A percentile compares a stretch with the other conserved stretches of the same genome.
These are phyloP conservation scores for Caenorhabditis briggsae DNA, from an alignment of 1,140 invertebrate genomes.

Conservation along the genomic window DNA sequence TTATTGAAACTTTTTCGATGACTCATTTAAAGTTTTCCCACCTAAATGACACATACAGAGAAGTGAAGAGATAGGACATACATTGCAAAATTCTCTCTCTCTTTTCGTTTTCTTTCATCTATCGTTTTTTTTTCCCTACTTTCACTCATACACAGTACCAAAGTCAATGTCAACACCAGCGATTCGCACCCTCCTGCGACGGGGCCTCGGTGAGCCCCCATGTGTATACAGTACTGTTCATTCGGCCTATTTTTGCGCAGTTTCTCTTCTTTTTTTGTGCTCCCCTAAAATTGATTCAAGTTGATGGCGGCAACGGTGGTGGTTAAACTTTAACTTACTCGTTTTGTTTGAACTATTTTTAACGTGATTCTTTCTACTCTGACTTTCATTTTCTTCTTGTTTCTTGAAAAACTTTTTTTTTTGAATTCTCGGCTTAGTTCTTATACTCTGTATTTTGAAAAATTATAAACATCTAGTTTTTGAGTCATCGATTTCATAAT, in stretches of 20 bases:
- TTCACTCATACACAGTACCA: constrained; percentile 47
- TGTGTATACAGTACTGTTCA: constrained; percentile 54
- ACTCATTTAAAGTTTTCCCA: constrained; percentile 48
- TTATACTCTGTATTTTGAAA: neutral
- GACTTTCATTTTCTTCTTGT: neutral
- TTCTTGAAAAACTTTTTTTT: neutral
- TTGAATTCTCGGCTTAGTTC: neutral
- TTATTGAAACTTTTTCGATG: constrained; percentile 22
- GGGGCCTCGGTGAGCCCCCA: neutral
- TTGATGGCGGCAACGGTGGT: constrained; percentile 33
- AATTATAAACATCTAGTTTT: neutral
- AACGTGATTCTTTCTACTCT: constrained; percentile 28
- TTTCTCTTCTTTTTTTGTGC: neutral
- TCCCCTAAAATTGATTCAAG: constrained; percentile 14
- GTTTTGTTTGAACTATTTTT: constrained; percentile 55
- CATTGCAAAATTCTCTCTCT: neutral
- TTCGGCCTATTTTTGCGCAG: constrained; percentile 13
- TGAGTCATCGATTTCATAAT: constrained; percentile 12
- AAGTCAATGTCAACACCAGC: constrained; percentile 53
- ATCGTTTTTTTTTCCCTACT: neutral
- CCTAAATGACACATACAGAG: constrained; percentile 21
- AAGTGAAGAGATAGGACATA: neutral
- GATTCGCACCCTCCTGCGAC: constrained; percentile 28
- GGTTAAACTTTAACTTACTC: constrained; percentile 39
- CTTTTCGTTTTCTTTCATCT: constrained; percentile 28